Evolutionary conservation across 2,888 invertebrate species (phyloP).

Genomic region (Eristalis intricaria): DNA sequence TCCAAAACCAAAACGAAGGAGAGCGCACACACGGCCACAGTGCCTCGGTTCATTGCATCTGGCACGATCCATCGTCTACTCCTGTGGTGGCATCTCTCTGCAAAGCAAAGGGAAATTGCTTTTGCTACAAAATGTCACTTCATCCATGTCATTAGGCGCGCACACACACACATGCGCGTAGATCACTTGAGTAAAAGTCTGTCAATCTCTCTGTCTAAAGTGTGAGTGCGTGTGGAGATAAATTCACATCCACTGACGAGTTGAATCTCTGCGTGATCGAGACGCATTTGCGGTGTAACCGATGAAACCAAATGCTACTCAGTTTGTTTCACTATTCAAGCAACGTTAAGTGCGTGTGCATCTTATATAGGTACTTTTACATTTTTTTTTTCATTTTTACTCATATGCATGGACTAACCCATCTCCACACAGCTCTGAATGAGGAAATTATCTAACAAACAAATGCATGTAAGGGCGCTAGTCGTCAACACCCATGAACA

Average conservation of each 20-base stretch:
- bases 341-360: conserved; percentile 12
- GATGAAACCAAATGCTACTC: conserved; percentile 48
- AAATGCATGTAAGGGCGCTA: conserved; percentile 45
- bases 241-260: conserved; percentile 34
- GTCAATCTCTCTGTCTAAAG: too few species aligned
- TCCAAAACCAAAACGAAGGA: conserved; percentile 7
- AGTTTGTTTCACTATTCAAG: conserved; percentile 21
- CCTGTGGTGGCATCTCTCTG: conserved; percentile 43
- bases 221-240: not conserved
- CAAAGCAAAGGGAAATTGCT: not conserved
- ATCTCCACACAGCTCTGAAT: conserved; percentile 19
- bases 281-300: conserved; percentile 63
- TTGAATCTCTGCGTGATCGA: conserved; percentile 32
- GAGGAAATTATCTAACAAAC: conserved; percentile 19
- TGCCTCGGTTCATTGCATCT: conserved; percentile 64
- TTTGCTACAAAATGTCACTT: conserved; percentile 64
- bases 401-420: conserved; percentile 62
- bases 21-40: conserved; percentile 39
- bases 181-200: conserved; percentile 10
- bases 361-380: conserved; percentile 1
- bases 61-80: conserved; percentile 68
- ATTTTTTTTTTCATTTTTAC: not conserved
- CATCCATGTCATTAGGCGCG: conserved; percentile 68
- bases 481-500: not conserved
- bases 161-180: not conserved